A percentile compares a stretch with the other conserved stretches of the same genome.
Evolutionary conservation across 2,113 vertebrate species (phyloP).

Genomic region (Montifringilla adamsi): DNA sequence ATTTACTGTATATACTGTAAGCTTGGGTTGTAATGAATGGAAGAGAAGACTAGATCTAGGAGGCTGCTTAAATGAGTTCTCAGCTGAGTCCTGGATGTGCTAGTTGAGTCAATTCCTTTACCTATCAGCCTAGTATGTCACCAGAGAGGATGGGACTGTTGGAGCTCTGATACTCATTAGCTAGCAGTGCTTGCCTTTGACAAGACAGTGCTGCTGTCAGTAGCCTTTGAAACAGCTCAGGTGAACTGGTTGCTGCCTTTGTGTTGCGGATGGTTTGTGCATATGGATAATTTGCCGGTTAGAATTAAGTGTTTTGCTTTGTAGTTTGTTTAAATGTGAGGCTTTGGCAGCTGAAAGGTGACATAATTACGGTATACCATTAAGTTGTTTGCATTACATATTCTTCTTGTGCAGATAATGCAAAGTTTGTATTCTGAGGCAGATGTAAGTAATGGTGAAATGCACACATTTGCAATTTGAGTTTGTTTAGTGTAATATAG

Average conservation of each 20-base stretch:
- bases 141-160: neutral
- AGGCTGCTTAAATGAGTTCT: neutral
- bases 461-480: neutral
- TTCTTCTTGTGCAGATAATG: neutral
- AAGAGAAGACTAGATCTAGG: neutral
- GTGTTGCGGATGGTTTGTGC: neutral
- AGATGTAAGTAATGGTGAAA: neutral
- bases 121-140: neutral
- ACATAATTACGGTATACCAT: neutral
- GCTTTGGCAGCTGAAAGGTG: neutral
- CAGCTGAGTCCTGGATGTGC: neutral
- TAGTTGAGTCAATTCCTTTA: neutral
- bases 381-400: neutral
- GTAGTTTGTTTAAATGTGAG: neutral
- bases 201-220: neutral
- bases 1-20: neutral
- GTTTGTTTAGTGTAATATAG: neutral
- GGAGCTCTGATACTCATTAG: neutral
- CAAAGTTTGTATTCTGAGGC: neutral
- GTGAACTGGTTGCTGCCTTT: neutral
- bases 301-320: neutral
- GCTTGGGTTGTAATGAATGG: neutral
- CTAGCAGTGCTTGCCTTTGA: neutral
- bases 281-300: neutral
- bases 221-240: neutral